A percentile compares a stretch with the other conserved stretches of the same genome.
Evolutionary conservation across 1,140 invertebrate genomes (phyloP).

Genomic region (Mylabris phalerata): DNA sequence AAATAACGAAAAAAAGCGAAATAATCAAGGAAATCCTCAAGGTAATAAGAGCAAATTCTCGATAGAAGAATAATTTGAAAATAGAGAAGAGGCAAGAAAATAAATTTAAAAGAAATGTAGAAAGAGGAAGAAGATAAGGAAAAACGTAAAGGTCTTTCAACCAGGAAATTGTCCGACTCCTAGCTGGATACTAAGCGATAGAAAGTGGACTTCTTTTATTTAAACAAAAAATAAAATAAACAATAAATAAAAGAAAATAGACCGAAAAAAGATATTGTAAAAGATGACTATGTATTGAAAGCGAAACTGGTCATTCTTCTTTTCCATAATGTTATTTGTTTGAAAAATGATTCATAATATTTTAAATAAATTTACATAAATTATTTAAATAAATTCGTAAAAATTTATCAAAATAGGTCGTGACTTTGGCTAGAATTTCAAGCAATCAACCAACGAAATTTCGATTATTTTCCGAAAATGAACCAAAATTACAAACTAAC

Average conservation of each 20-base stretch:
- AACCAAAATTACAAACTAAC: too few species aligned
- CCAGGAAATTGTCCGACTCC: conserved; percentile 2
- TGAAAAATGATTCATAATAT: too few species aligned
- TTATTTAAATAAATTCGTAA: too few species aligned
- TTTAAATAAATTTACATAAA: too few species aligned
- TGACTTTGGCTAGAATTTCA: too few species aligned
- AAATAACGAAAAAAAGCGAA: not conserved
- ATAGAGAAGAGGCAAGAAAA: conserved; percentile 1
- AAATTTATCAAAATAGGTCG: too few species aligned
- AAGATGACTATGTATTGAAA: conserved; percentile 1
- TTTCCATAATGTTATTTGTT: too few species aligned
- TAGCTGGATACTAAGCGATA: conserved; percentile 3
- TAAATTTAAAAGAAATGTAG: conserved; percentile 6
- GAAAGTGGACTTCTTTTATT: conserved; percentile 3
- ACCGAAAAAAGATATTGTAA: conserved; percentile 1
- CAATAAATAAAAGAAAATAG: conserved; percentile 2
- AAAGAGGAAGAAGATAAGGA: conserved; percentile 4
- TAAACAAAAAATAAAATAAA: conserved; percentile 5
- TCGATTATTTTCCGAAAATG: too few species aligned
- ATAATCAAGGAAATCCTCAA: not conserved
- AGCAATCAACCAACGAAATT: too few species aligned
- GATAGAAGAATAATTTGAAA: not conserved
- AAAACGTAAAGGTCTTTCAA: conserved; percentile 6
- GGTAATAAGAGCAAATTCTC: conserved; percentile 1
- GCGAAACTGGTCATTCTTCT: too few species aligned